Evolutionary conservation across 37 sponge, comb jelly and placozoan genomes (phyloP).

Genomic region (Crambe crambe): DNA sequence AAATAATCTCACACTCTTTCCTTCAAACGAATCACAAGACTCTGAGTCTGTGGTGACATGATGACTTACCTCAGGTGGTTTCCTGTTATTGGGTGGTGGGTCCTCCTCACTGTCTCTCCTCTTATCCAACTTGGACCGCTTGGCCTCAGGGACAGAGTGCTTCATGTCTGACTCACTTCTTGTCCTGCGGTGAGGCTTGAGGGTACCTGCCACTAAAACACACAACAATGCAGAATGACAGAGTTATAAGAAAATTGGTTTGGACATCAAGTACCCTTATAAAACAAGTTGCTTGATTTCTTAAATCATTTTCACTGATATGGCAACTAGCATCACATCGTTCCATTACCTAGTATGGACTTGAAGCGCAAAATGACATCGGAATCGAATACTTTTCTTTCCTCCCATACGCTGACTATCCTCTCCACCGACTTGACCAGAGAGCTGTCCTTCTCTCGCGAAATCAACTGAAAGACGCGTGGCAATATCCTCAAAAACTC

Average conservation of each 20-base stretch:
- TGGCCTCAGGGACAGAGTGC: neutral
- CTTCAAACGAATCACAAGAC: too few relatives aligned
- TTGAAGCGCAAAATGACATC: constrained; percentile 44
- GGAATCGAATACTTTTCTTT: constrained; percentile 75
- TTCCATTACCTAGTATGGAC: constrained; percentile 43
- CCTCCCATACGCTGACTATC: constrained; percentile 86
- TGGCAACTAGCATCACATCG: too few relatives aligned
- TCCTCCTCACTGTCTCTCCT: neutral
- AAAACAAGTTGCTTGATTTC: too few relatives aligned
- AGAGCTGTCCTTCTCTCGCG: constrained; percentile 31
- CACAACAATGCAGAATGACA: neutral
- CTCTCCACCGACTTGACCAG: constrained; percentile 66
- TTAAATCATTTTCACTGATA: too few relatives aligned
- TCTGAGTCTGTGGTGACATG: too few relatives aligned
- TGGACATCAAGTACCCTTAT: too few relatives aligned
- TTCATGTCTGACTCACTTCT: constrained; percentile 63
- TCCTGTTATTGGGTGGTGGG: constrained; percentile 50
- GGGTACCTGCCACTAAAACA: constrained; percentile 14
- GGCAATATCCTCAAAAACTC: constrained; percentile 85
- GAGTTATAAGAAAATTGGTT: too few relatives aligned
- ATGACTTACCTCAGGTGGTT: constrained; percentile 59
- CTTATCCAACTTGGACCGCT: constrained; percentile 5
- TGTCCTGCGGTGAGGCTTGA: constrained; percentile 20
- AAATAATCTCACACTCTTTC: too few relatives aligned
- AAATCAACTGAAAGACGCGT: constrained; percentile 61